A percentile compares a stretch with the other conserved stretches of the same genome.
Conservation (phyloP, 2,797 vertebrate species). For the Hipposideros larvatus region DNA sequence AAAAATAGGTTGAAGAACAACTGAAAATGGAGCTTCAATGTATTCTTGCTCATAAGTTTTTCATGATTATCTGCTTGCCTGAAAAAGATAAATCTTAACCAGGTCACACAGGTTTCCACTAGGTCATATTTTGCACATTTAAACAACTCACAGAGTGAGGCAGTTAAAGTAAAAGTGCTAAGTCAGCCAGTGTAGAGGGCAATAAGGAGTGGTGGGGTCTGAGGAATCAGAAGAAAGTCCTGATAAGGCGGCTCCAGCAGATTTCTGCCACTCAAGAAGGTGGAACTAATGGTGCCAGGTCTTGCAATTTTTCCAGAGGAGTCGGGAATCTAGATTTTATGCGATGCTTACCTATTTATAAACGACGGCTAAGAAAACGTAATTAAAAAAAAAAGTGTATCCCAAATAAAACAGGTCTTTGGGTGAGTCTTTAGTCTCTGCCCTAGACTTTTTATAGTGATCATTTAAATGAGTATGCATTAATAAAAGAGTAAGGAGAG, state of each 20-base stretch:
- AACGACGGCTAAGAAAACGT: background rate
- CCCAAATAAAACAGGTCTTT: background rate
- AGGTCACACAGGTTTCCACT: background rate
- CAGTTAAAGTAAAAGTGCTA: background rate
- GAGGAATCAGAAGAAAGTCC: background rate
- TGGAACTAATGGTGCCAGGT: too few species aligned
- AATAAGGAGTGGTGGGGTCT: background rate
- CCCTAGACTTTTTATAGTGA: background rate
- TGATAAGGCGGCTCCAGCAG: background rate
- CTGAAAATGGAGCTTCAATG: slow-evolving; percentile 37
- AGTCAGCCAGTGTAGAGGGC: background rate
- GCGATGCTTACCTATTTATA: background rate
- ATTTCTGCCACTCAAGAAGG: background rate
- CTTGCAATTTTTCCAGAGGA: background rate
- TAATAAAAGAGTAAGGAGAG: background rate
- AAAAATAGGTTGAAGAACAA: slow-evolving; percentile 60
- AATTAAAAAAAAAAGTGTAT: background rate
- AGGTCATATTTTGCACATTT: slow-evolving; percentile 26
- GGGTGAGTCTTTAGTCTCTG: background rate
- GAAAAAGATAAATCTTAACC: slow-evolving; percentile 17
- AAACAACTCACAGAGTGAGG: background rate
- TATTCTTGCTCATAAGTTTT: slow-evolving; percentile 30
- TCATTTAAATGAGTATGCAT: background rate
- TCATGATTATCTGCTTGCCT: slow-evolving; percentile 49
- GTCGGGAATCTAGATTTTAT: background rate